Evolutionary conservation across 2,797 vertebrate species (phyloP), one percentile per base, ranked within the genome.

Genomic region (Lepidocolaptes lacrymiger): DNA sequence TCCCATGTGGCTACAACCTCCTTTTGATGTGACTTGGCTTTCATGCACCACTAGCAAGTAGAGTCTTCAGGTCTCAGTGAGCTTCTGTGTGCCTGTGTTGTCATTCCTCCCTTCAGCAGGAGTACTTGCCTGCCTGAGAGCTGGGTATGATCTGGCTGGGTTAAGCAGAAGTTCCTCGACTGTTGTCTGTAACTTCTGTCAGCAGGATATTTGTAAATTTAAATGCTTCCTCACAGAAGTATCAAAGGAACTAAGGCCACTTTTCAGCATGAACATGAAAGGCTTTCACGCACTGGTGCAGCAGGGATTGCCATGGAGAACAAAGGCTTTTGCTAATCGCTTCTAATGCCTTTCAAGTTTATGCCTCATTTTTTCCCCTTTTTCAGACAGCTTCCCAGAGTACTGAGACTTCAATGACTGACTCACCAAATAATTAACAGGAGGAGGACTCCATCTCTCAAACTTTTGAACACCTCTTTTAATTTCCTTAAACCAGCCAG

Each of bases 401-500:
- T 86, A 89, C 85, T 89, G 94, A 95, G 94, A 34, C 94, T 93
- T 89, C 80, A 75, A 68, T 64, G 68, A 72, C 91, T 95, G 94
- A 96, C 93, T 97, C 96, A 94, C 91, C 80, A 94, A 95, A 91
- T 95, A 97, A 97, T 95, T 97, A 96, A 93, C 91, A 76, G 81
- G 84, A 93, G 91, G 69, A 96, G 74, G 90, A 96, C 90, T 95
- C 90, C 63, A 88, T 97, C 90, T 95, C 90, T 92, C 88, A 93
- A 95, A 96, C 93, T 97, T 97, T 55, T 96, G 93, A 96, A 95
- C 94, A 95, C 95, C 84, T 95, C 93, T 96, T 94, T 95, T 95
- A 95, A 97, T 96, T 97, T 96, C 96, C 96, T 90, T 96, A 93
- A 95, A 91, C 80, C 92, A 93, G 61, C 49, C 88, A 89, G 69